Base-by-base conservation (phyloP, 2,797 vertebrate species). In the Craterocephalus amniculus region DNA sequence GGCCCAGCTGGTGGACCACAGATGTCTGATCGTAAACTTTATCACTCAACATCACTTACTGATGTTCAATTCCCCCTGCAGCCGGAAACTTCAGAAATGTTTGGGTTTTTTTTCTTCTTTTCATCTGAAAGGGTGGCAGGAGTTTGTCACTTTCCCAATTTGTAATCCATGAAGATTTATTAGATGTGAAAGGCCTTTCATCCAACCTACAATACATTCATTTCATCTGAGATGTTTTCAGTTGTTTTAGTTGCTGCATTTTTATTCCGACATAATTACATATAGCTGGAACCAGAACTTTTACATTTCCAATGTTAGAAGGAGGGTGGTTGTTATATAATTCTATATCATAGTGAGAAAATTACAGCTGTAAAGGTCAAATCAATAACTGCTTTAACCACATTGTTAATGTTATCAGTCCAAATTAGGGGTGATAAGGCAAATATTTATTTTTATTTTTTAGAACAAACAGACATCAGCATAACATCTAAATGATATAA, bases 1-100 rank as follows among this genome's bases (percentile, higher is more conserved):
- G 55, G 40, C 20, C 5, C 83, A 85, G 84, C 83, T 85, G 86
- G 74, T 62, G 67, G 79, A 81, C 84, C 80, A 80, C 90, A 92
- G 90, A 91, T 93, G 88, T 84, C 72, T 73, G 63, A 84, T 83
- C 74, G 72, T 91, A 86, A 92, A 90, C 81, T 89, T 83, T 86
- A 86, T 84, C 62, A 51, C 79, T 58, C 24, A 84, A 70, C 57
- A 70, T 85, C 70, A 35, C 87, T 89, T 87, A 74, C 63, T 70
- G 85, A 76, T 70, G 48, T 72, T 83, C 66, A 81, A 72, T 80
- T 2, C 76, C 80, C 38, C 85, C 76, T 78, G 1, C 45, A 48
- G 83, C 79, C 72, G 24, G 9, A 74, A 64, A 43, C 66, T 81
- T 34, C 66, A 40, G 58, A 61, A 65, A 76, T 63, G 31, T 24